Evolutionary conservation across 2,797 vertebrate species (phyloP), one percentile per base, ranked within the genome.

Genomic region (Mus caroli): DNA sequence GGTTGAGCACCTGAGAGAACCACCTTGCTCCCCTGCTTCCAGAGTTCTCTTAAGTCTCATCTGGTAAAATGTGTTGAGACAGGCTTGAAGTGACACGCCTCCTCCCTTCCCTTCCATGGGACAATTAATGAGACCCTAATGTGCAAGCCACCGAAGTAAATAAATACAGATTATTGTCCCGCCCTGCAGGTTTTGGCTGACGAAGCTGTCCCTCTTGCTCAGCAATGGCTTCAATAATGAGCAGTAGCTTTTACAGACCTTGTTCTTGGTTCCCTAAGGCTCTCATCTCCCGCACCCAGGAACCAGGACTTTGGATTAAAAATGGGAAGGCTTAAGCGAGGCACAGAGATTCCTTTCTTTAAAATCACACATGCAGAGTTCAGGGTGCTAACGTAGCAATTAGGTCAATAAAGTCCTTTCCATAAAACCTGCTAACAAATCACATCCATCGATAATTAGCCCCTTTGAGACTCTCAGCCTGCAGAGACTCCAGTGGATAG

Each of bases 331-430:
- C 34, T 79, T 0, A 0, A 67, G 12, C 46, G 24, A 31, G 17
- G 54, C 24, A 92, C 62, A 46, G 64, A 73, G 28, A 6, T 54
- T 60, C 17, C 7, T 56, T 95, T 83, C 79, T 76, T 2, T n/a
- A 24, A 69, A 64, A 26, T n/a, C 46, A 52, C 46, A 4, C 83
- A 69, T 26, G 31, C 43, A 69, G 82, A 87, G 54, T 69, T 84
- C 12, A 0, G 73, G 62, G 20, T 40, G 22, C 54, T 92, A 96
- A 79, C 34, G 56, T 90, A 89, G 88, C 86, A 82, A 69, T 54
- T 79, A 88, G 94, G 92, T 91, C 96, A 96, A 56, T 91, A 60
- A 86, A 50, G n/a, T 34, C 73, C 77, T 95, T 90, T 80, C 56
- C 3, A 12, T 82, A 90, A 92, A 90, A 62, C 24, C 90, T 95